Evolutionary conservation across 2,797 vertebrate genomes (phyloP), one percentile per base, ranked within the genome.

Genomic region (Scolopax rusticola): DNA sequence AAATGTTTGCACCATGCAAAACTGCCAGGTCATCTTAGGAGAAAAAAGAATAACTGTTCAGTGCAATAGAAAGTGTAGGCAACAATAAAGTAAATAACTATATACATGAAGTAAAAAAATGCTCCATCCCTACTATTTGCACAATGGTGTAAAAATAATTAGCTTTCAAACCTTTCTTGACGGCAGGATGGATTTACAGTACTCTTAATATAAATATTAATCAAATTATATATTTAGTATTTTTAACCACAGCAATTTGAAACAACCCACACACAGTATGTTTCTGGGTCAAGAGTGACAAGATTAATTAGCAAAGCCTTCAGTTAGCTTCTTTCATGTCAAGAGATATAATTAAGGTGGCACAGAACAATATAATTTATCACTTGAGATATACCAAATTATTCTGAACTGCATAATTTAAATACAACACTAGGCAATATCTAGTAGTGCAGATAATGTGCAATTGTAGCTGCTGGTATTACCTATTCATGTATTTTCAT

Each of bases 311-410:
- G 30, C 15, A 83, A 84, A 91, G 54, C 41, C 78, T 82, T 94
- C 76, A 70, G 24, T 84, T 45, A 78, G 5, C 14, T 93, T 89
- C 28, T 95, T 95, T 93, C 56, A 80, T 76, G 70, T 90, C 89
- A 96, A 88, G 95, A 94, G 45, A 89, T 84, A 95, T 92, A 95
- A 96, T 94, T 95, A 96, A 92, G 78, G 73, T 83, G 69, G 38
- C 38, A 87, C 5, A 78, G 74, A 93, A 91, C 76, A 94, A 82
- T 92, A 54, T 86, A 87, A 91, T 97, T 90, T 88, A 90, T 91
- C 64, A 84, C 56, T 90, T 91, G 76, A 84, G 60, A 87, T 69
- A 82, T 68, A 73, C 33, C 36, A 89, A 87, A 87, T 87, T 65
- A 90, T 84, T 88, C 47, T 65, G 33, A 94, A 76, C 43, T 94